Base-by-base conservation (phyloP, 2,113 vertebrate genomes). In the Atherinomorus stipes region DNA sequence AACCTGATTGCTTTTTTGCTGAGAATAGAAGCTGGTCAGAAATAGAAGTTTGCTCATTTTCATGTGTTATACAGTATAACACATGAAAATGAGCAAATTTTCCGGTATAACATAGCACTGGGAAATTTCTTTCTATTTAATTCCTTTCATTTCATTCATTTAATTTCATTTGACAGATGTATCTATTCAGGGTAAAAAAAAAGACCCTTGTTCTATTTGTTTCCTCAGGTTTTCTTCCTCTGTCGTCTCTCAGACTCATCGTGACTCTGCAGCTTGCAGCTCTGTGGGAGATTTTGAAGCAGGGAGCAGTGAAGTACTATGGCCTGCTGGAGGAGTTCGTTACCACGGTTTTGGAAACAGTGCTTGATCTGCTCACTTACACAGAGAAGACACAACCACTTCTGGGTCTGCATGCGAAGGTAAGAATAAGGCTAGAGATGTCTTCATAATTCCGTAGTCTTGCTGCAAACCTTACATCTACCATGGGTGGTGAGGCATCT, bases 381-480 rank as follows among this genome's bases (percentile, higher is more conserved):
- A 86, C 89, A 5, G 93, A 95, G 65, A 73, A 81, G 12, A 88
- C 85, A 51, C 91, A 92, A 13, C 86, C 93, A 13, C 82, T 84
- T 22, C 64, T 94, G 71, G 93, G 93, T 1, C 80, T 94, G 10
- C 84, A 88, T 49, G 93, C 92, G 37, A 90, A 5, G 92, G 93
- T 94, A 77, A 56, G 67, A 54, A 2, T 1, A 38, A 51, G 11
- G 40, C 25, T 19, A 38, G 25, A 37, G 4, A 65, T 4, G 5
- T 37, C 34, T 37, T 16, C 3, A 15, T 11, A 11, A 42, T 42
- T 42, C 13, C 16, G 40, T 16, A 42, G 1, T 13, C 12, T 5
- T 42, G 38, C 31, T 8, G 9, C 31, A 34, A 34, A 8, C 31
- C 31, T 34, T 34, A 13, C 13, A 42, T 42, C 40, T 15, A 16